Evolutionary conservation across 1,140 invertebrate genomes (phyloP).

Genomic region (Drosophila rufa): DNA sequence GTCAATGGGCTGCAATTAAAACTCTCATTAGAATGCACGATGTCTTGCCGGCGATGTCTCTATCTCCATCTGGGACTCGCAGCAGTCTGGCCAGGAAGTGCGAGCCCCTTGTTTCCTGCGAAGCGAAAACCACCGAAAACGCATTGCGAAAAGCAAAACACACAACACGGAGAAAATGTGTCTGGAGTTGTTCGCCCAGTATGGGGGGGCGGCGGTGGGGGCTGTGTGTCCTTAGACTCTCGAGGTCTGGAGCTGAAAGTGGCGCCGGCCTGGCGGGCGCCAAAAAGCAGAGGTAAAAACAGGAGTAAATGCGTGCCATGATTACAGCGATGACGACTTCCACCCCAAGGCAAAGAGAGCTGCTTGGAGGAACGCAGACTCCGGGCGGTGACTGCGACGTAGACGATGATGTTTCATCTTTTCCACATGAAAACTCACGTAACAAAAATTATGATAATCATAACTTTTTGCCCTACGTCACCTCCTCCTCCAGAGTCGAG

Average conservation of each 20-base stretch:
- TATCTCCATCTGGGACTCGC: slow-evolving; percentile 18
- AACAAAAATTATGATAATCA: slow-evolving; percentile 85
- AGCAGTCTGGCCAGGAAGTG: slow-evolving; percentile 39
- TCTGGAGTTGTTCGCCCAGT: slow-evolving; percentile 44
- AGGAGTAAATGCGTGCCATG: slow-evolving; percentile 85
- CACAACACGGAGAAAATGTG: slow-evolving; percentile 60
- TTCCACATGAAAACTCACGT: slow-evolving; percentile 85
- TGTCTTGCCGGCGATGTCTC: slow-evolving; percentile 46
- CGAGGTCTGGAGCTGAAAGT: slow-evolving; percentile 32
- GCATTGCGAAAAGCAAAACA: slow-evolving; percentile 57
- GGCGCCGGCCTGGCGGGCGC: slow-evolving; percentile 82
- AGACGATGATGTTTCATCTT: slow-evolving; percentile 85
- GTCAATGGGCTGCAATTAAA: slow-evolving; percentile 81
- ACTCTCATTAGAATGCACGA: slow-evolving; percentile 81
- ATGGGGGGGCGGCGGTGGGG: background rate
- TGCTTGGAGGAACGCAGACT: background rate
- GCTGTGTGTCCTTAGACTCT: slow-evolving; percentile 13
- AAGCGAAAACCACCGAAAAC: slow-evolving; percentile 44
- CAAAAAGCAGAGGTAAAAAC: slow-evolving; percentile 85
- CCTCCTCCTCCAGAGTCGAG: background rate
- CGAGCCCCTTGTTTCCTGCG: slow-evolving; percentile 35
- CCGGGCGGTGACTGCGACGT: slow-evolving; percentile 23
- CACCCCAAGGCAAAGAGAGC: slow-evolving; percentile 45
- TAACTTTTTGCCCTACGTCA: slow-evolving; percentile 61
- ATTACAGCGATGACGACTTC: slow-evolving; percentile 85